Percentiles rank a stretch among this genome's conserved stretches.
These are phyloP conservation scores for Helogale parvula DNA, from an alignment of 2,113 vertebrate genomes.

Conservation along the genomic window DNA sequence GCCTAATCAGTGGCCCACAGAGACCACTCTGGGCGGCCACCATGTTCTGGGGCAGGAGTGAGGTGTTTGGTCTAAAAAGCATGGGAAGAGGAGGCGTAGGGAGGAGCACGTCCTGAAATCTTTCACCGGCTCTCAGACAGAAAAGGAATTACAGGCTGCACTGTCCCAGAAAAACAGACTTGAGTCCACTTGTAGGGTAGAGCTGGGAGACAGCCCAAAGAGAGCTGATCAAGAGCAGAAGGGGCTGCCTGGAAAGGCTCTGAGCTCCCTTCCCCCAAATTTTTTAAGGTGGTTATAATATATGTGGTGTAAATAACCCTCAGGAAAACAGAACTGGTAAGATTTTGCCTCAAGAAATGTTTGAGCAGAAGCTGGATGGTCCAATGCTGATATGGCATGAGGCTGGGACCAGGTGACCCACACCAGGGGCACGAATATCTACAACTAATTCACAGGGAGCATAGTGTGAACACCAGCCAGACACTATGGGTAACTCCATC, in stretches of 20 bases:
- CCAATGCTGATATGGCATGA: background rate
- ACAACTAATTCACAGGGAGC: accelerated
- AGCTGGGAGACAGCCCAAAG: background rate
- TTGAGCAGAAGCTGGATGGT: background rate
- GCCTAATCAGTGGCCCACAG: background rate
- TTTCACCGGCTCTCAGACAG: background rate
- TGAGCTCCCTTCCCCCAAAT: background rate
- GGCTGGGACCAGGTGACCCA: background rate
- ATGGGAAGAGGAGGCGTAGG: background rate
- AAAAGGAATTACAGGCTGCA: accelerated
- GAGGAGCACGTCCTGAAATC: background rate
- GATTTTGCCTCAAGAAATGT: background rate
- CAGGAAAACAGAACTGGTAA: background rate
- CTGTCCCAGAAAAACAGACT: background rate
- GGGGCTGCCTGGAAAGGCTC: background rate
- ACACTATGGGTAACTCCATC: background rate
- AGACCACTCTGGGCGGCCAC: background rate
- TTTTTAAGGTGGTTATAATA: background rate
- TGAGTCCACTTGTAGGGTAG: background rate
- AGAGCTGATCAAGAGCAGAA: background rate
- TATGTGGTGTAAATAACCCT: background rate
- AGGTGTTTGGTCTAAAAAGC: background rate
- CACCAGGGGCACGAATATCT: accelerated
- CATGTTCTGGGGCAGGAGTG: background rate
- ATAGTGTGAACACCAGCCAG: background rate